Percentiles rank a stretch among this genome's conserved stretches.
These are phyloP conservation scores for Nymphalis urticae DNA, from an alignment of 2,888 invertebrate genomes.

Conservation along the genomic window DNA sequence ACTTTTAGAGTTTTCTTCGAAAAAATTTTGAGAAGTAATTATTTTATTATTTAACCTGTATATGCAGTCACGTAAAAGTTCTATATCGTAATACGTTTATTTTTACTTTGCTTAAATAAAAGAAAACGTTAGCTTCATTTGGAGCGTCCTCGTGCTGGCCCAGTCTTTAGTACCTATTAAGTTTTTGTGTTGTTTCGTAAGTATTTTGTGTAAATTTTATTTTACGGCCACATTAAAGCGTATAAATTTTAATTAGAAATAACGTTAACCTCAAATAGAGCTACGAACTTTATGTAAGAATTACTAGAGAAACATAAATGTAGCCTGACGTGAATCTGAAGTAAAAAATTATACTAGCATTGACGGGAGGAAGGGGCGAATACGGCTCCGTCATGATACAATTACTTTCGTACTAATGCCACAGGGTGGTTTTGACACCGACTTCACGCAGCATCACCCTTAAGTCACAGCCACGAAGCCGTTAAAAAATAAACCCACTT, in stretches of 20 bases:
- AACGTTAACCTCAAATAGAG: not conserved
- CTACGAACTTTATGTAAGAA: not conserved
- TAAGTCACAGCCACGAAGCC: constrained; percentile 18
- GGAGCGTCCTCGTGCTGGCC: constrained; percentile 19
- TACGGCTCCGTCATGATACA: constrained; percentile 60
- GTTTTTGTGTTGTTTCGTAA: constrained; percentile 31
- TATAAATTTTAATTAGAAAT: constrained; percentile 18
- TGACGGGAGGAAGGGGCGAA: constrained; percentile 42
- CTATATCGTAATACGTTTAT: constrained; percentile 24
- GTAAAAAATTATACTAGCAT: constrained; percentile 48
- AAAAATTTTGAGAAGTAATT: constrained; percentile 14
- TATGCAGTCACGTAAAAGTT: constrained; percentile 27
- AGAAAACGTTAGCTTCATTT: constrained; percentile 29
- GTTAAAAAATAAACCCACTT: constrained; percentile 24
- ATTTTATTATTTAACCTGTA: constrained; percentile 33
- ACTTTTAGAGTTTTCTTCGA: not conserved
- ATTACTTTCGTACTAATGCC: constrained; percentile 53
- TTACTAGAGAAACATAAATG: no score
- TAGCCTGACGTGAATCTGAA: constrained; percentile 24
- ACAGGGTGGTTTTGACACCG: constrained; percentile 52
- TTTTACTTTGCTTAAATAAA: constrained; percentile 28
- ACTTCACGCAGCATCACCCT: constrained; percentile 15
- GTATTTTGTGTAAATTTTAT: constrained; percentile 27
- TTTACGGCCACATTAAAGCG: constrained; percentile 23
- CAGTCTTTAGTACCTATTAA: constrained; percentile 32